Conservation (phyloP, 53 echinoderm and acorn worm genomes). For the Echinarachnius parma region DNA sequence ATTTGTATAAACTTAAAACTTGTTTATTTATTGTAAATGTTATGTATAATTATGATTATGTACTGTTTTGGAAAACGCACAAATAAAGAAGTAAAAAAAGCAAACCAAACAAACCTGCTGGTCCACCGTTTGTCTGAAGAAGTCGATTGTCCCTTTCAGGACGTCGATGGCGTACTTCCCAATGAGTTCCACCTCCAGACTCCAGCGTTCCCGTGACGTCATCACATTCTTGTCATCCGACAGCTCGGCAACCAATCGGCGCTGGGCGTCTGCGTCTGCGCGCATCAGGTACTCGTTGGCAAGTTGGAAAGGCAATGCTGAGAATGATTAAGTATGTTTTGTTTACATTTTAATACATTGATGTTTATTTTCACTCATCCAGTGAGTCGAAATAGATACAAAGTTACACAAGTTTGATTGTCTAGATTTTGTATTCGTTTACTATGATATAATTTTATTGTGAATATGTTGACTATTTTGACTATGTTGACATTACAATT, state of each 20-base stretch:
- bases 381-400: no score
- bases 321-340: no score
- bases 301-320: not conserved
- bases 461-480: no score
- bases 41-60: no score
- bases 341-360: no score
- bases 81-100: not conserved
- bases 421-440: no score
- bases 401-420: no score
- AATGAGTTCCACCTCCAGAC: constrained; percentile 52
- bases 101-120: constrained; percentile 41
- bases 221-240: not conserved
- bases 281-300: not conserved
- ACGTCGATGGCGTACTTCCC: constrained; percentile 66
- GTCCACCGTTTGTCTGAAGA: constrained; percentile 61
- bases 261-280: constrained; percentile 38
- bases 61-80: not conserved
- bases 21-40: no score
- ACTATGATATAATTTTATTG: no score
- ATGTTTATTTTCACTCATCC: no score
- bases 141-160: constrained; percentile 48
- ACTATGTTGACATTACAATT: no score
- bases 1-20: no score
- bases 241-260: constrained; percentile 27
- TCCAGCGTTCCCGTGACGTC: constrained; percentile 34